Conservation (phyloP, 2,797 vertebrate species). For the Apogon hyalosoma region DNA sequence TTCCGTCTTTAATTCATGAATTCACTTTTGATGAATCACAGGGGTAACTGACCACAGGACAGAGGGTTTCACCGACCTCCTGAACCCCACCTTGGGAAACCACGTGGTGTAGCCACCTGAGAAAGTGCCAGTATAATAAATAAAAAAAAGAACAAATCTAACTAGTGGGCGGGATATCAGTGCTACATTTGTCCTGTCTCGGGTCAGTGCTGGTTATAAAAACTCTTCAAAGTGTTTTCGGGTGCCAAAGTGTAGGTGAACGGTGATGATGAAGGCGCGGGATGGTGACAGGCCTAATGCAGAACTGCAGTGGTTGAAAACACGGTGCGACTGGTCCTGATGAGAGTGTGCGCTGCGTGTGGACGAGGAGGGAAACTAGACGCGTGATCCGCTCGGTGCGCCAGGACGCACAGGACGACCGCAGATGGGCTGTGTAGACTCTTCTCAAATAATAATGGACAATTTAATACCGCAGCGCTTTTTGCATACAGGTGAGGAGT, state of each 20-base stretch:
- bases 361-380: slow-evolving; percentile 59
- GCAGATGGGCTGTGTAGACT: slow-evolving; percentile 61
- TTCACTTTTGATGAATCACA: slow-evolving; percentile 7
- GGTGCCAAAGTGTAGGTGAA: slow-evolving; percentile 39
- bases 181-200: slow-evolving; percentile 30
- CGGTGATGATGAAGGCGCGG: slow-evolving; percentile 50
- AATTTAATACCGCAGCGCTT: slow-evolving; percentile 35
- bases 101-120: slow-evolving; percentile 33
- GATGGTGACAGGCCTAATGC: slow-evolving; percentile 56
- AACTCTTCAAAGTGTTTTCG: slow-evolving; percentile 40
- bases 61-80: slow-evolving; percentile 3
- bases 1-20: no score
- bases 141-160: slow-evolving; percentile 16
- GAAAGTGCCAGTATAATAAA: slow-evolving; percentile 2
- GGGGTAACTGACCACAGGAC: no score
- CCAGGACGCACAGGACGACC: slow-evolving; percentile 72
- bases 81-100: slow-evolving; percentile 41
- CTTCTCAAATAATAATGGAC: slow-evolving; percentile 28
- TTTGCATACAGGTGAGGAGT: slow-evolving; percentile 40
- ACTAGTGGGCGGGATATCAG: slow-evolving; percentile 49
- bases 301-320: slow-evolving; percentile 60
- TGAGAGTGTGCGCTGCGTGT: slow-evolving; percentile 77
- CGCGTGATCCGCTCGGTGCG: slow-evolving; percentile 67
- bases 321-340: slow-evolving; percentile 71
- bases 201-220: slow-evolving; percentile 47